Base-by-base conservation (phyloP, 2,888 invertebrate genomes). In the Alcis repandata region DNA sequence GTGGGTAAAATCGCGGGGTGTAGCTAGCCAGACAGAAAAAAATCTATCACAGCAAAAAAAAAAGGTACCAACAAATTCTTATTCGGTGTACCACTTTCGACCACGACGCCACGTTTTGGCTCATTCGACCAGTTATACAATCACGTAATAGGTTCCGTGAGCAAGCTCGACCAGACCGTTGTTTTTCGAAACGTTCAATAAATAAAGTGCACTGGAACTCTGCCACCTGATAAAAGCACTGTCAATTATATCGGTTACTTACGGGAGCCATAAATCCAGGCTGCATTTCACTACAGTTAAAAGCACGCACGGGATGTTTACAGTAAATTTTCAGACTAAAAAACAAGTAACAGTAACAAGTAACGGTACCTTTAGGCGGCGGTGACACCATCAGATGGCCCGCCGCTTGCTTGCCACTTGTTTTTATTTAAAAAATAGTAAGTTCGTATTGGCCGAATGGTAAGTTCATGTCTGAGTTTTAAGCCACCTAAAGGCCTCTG, bases 171-270 rank as follows among this genome's bases (percentile, higher is more conserved):
- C 32, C 20, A 13, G 13, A 20, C 33, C 10, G 45, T 56, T 56
- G 56, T 56, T 56, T 56, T 45, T 45, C 43, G 43, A 33, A 33
- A 19, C n/a, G 56, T 38, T 33, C 19, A 15, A 27, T 60, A 43
- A 60, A 36, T 60, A 13, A 36, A 52, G 45, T 38, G 32, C 19
- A 56, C 56, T 62, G 62, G 62, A 56, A 56, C 41, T 9, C 49
- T 62, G 62, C 62, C 62, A 61, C 54, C 61, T 40, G 54, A 54
- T 61, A 61, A 61, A 61, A 54, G 61, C 48, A 19, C 10, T 56
- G 52, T 60, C 22, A 32, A 20, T 13, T 52, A 52, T 15, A 22
- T 52, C 10, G 2, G 32, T 11, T 17, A 43, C 13, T 48, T 22
- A 48, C 19, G 20, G 15, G 6, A n/a, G 7, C 1, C 20, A 20